These are phyloP conservation scores for Anser cygnoides DNA, from an alignment of 2,113 vertebrate genomes.

Conservation along the genomic window DNA sequence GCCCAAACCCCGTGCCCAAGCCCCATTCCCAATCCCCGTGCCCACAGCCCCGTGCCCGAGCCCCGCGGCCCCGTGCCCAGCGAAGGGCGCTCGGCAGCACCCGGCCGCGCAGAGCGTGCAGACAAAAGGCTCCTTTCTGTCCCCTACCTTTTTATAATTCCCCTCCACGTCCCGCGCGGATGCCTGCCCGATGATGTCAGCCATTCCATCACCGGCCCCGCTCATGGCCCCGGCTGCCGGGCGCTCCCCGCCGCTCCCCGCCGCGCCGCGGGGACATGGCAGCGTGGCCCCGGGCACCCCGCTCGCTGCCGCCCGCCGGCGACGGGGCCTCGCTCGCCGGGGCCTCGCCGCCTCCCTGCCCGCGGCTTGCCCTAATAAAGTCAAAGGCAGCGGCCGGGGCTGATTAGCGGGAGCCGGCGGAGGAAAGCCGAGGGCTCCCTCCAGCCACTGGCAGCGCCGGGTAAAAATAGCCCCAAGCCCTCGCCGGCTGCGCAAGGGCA, in stretches of 20 bases:
- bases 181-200: constrained; percentile 83
- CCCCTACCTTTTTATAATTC: constrained; percentile 92
- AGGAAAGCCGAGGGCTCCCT: neutral
- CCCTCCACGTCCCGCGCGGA: constrained; percentile 78
- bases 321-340: neutral
- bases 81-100: neutral
- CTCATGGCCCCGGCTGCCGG: constrained; percentile 72
- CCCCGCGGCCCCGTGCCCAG: neutral
- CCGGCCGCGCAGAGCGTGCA: neutral
- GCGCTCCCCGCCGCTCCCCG: neutral
- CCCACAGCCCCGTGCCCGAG: no score
- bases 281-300: neutral
- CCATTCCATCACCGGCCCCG: constrained; percentile 80
- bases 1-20: no score
- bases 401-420: neutral
- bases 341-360: neutral
- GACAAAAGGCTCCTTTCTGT: constrained; percentile 46
- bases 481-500: constrained; percentile 26
- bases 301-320: neutral
- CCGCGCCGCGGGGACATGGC: neutral
- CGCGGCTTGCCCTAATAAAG: constrained; percentile 56
- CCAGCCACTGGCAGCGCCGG: constrained; percentile 47
- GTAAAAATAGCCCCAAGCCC: constrained; percentile 77
- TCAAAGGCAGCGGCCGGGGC: constrained; percentile 15
- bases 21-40: no score